These are phyloP conservation scores for Karalla daura DNA, from an alignment of 2,797 vertebrate species.

Conservation along the genomic window DNA sequence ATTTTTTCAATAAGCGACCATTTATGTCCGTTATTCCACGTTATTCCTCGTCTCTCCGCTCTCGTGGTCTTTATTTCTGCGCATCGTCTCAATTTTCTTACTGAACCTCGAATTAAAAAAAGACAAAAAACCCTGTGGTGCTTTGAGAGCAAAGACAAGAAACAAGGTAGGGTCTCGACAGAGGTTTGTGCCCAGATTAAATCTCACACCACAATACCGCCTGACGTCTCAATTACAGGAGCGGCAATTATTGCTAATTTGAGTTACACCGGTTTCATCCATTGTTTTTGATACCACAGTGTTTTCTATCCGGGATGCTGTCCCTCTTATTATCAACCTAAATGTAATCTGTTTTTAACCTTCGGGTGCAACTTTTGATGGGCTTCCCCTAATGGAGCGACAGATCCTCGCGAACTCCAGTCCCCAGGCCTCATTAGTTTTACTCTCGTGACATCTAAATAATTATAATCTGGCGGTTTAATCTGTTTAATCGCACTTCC, in stretches of 20 bases:
- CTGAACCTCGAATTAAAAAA: too few relatives aligned
- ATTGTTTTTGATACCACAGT: neutral
- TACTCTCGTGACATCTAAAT: conserved; percentile 49
- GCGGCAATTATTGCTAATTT: neutral
- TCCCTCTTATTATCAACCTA: conserved; percentile 19
- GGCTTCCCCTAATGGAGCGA: conserved; percentile 32
- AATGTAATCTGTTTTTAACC: conserved; percentile 29
- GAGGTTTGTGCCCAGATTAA: conserved; percentile 13
- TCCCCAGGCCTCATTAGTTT: conserved; percentile 51
- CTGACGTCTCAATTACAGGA: too few relatives aligned
- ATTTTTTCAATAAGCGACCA: neutral
- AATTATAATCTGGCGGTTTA: conserved; percentile 59
- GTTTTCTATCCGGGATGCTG: conserved; percentile 5
- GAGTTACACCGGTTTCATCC: neutral
- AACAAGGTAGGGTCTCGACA: neutral
- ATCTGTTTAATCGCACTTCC: conserved; percentile 62
- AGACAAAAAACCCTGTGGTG: neutral
- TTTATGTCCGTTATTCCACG: neutral
- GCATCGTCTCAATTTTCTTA: neutral
- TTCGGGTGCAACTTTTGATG: conserved; percentile 27
- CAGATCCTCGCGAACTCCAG: conserved; percentile 22
- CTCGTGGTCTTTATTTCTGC: neutral
- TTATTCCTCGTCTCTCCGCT: too few relatives aligned
- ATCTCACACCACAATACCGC: too few relatives aligned
- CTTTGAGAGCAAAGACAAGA: neutral